Conservation (phyloP, 2,113 vertebrate genomes). For the Lipophrys pholis region DNA sequence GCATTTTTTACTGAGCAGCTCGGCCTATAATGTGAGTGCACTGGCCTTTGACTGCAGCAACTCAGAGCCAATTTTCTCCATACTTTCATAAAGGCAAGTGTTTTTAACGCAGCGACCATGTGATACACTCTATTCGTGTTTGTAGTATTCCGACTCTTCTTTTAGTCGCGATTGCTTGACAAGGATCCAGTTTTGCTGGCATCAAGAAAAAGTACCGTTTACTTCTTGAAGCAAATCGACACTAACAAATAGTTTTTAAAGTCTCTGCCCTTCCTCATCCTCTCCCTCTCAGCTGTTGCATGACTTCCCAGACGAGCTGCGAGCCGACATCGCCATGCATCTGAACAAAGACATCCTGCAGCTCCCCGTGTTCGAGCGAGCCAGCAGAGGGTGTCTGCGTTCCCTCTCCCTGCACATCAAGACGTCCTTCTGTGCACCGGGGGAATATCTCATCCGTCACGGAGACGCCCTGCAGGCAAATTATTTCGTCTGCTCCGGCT, state of each 20-base stretch:
- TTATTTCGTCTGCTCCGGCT: conserved; percentile 95
- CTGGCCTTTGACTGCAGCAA: neutral
- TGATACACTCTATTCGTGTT: too few species aligned
- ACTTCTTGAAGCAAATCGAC: neutral
- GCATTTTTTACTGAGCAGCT: conserved; percentile 33
- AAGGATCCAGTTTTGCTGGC: too few species aligned
- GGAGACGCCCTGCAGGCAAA: conserved; percentile 94
- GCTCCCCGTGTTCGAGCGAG: conserved; percentile 91
- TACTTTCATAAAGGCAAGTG: too few species aligned
- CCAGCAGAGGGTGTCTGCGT: conserved; percentile 93
- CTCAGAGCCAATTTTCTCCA: too few species aligned
- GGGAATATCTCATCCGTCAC: conserved; percentile 93
- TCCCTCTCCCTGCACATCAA: conserved; percentile 96
- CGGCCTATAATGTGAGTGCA: conserved; percentile 15
- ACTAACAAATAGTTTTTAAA: neutral
- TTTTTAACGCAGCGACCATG: too few species aligned
- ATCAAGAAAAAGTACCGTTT: neutral
- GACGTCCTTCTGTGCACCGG: conserved; percentile 94
- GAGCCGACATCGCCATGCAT: conserved; percentile 95
- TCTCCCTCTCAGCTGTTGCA: conserved; percentile 87
- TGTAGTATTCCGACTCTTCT: too few species aligned
- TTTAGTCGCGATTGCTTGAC: too few species aligned
- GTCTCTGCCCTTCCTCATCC: neutral
- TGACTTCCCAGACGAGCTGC: conserved; percentile 95
- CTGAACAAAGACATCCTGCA: conserved; percentile 97